phyloP scores from a whole-genome alignment of 2,797 vertebrate genomes.

The Scolopax bukidnonensis region DNA sequence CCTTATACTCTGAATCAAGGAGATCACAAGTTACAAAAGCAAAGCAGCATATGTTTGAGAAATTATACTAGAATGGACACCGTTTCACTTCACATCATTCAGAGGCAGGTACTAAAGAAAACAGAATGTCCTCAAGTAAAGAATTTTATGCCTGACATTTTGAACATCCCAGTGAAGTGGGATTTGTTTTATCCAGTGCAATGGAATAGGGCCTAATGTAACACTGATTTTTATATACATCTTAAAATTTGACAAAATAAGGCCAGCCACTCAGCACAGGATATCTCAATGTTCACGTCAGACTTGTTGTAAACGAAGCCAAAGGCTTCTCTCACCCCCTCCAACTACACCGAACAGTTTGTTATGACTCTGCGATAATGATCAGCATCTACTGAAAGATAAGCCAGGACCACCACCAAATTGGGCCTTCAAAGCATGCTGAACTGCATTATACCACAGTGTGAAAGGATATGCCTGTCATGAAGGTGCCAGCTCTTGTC shows the following conservation, averaged over 20 bases:
- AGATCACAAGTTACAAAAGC: conserved; percentile 12
- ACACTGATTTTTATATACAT: not conserved
- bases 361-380: conserved; percentile 75
- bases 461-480: conserved; percentile 76
- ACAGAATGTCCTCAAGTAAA: conserved; percentile 25
- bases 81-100: not conserved
- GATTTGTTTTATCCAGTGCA: not conserved
- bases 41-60: conserved; percentile 32
- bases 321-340: conserved; percentile 23
- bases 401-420: conserved; percentile 68
- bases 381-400: conserved; percentile 76
- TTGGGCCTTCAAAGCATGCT: conserved; percentile 72
- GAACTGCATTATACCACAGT: conserved; percentile 62
- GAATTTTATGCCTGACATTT: not conserved
- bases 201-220: not conserved
- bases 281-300: not conserved
- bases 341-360: conserved; percentile 58
- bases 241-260: not conserved
- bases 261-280: not conserved
- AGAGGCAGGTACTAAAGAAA: not conserved
- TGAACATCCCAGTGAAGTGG: not conserved
- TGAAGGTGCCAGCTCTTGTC: conserved; percentile 44
- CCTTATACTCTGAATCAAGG: not conserved
- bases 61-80: conserved; percentile 22
- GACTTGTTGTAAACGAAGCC: conserved; percentile 21